Evolutionary conservation across 2,797 vertebrate genomes (phyloP).

Genomic region (Nyctibius grandis): DNA sequence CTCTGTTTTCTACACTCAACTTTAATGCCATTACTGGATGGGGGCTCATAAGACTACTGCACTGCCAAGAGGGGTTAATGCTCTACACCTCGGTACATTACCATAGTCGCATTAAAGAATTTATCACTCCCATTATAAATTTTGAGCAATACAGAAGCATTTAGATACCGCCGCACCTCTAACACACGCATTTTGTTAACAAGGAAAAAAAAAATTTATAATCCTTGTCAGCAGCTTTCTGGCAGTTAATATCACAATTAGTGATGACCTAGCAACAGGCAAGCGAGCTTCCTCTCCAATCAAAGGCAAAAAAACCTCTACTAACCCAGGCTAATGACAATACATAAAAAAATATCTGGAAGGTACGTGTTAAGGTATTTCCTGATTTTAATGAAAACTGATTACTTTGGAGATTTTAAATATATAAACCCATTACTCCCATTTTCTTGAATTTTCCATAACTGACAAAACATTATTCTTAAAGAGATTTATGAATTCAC

Average conservation of each 20-base stretch:
- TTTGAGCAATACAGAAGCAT: conserved; percentile 8
- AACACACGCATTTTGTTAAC: conserved; percentile 52
- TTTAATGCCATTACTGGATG: neutral
- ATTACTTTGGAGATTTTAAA: conserved; percentile 23
- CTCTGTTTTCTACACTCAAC: neutral
- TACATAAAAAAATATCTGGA: conserved; percentile 40
- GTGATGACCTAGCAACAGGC: conserved; percentile 76
- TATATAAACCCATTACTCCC: neutral
- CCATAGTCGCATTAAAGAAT: neutral
- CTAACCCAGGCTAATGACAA: conserved; percentile 62
- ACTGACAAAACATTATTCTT: conserved; percentile 31
- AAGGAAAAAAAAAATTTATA: conserved; percentile 64
- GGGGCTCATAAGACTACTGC: neutral
- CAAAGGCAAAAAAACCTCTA: conserved; percentile 15
- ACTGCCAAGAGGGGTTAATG: neutral
- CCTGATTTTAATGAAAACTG: conserved; percentile 20
- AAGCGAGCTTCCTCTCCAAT: conserved; percentile 61
- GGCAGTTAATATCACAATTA: conserved; percentile 74
- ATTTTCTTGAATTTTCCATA: neutral
- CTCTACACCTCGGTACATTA: neutral
- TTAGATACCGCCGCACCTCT: conserved; percentile 11
- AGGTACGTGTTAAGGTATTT: conserved; percentile 33
- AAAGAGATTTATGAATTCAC: conserved; percentile 23
- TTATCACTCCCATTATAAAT: neutral
- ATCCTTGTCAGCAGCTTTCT: conserved; percentile 66